Conservation (phyloP, 2,888 invertebrate species). For the Rhimphoctona megacephalus region DNA sequence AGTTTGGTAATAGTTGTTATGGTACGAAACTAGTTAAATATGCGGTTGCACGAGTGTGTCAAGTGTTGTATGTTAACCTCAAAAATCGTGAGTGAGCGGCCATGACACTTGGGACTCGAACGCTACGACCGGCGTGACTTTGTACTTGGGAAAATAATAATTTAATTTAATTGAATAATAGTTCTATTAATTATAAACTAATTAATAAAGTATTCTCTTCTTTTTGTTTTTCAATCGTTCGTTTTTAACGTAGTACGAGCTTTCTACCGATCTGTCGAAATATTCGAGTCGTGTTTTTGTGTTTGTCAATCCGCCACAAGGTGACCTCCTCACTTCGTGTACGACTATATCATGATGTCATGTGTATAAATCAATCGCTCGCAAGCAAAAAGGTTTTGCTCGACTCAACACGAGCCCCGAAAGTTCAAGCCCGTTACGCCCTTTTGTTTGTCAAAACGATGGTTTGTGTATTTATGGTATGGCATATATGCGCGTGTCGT, state of each 20-base stretch:
- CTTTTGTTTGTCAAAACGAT: not conserved
- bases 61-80: slow-evolving; percentile 22
- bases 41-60: slow-evolving; percentile 14
- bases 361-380: slow-evolving; percentile 11
- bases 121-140: slow-evolving; percentile 8
- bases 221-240: not conserved
- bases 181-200: not conserved
- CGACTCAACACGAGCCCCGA: not conserved
- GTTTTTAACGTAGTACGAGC: slow-evolving; percentile 23
- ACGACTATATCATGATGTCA: not conserved
- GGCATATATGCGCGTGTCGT: slow-evolving; percentile 27
- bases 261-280: slow-evolving; percentile 50
- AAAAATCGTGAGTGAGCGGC: slow-evolving; percentile 9
- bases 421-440: not conserved
- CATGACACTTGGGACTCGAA: not conserved
- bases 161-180: not conserved
- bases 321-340: not conserved
- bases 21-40: not conserved
- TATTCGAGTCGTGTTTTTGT: not conserved
- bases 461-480: not conserved
- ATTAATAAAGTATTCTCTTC: not conserved
- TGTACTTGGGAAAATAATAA: not conserved
- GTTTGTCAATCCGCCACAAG: slow-evolving; percentile 9
- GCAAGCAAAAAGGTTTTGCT: not conserved
- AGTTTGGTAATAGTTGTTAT: slow-evolving; percentile 17